These are phyloP conservation scores for Pseudochirops cupreus DNA, from an alignment of 2,797 vertebrate species.

Conservation along the genomic window DNA sequence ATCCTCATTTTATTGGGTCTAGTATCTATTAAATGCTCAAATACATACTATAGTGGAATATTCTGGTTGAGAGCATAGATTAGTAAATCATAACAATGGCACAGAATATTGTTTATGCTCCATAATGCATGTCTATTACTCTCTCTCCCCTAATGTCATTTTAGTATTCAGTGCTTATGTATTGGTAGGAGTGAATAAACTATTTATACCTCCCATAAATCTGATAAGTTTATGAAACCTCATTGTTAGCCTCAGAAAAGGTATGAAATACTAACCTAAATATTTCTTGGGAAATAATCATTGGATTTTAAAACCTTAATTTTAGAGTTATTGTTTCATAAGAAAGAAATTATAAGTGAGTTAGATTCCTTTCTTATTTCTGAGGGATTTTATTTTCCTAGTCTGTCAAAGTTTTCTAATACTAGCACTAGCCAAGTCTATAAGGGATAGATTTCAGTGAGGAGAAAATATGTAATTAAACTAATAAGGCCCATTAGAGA, in stretches of 20 bases:
- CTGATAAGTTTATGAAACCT: constrained; percentile 14
- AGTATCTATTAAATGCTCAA: background rate
- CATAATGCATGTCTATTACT: background rate
- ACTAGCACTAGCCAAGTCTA: background rate
- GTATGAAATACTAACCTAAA: background rate
- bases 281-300: constrained; percentile 15
- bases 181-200: background rate
- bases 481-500: background rate
- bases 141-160: background rate
- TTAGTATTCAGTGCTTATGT: background rate
- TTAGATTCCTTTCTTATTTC: background rate
- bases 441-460: background rate
- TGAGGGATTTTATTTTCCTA: background rate
- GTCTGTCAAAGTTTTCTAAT: background rate
- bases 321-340: background rate
- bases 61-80: background rate
- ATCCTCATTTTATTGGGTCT: background rate
- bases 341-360: background rate
- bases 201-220: constrained; percentile 6
- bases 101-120: background rate
- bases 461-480: background rate
- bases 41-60: background rate
- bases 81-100: background rate
- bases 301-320: constrained; percentile 28
- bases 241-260: background rate